Percentiles rank a stretch among this genome's conserved stretches.
These are phyloP conservation scores for Polyommatus iphigenia DNA, from an alignment of 2,888 invertebrate species.

Conservation along the genomic window DNA sequence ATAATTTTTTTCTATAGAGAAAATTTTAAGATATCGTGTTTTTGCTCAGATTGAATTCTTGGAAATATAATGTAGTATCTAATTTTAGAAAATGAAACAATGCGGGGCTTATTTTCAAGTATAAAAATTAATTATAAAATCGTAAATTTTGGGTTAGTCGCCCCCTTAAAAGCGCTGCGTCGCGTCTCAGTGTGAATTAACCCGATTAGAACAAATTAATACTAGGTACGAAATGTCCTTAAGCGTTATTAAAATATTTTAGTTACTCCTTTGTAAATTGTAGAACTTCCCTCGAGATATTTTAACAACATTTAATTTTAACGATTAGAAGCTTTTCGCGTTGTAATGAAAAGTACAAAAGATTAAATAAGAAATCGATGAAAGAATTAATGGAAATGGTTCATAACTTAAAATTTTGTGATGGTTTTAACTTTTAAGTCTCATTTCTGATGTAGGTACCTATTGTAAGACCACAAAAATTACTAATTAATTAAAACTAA, in stretches of 20 bases:
- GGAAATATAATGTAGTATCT: too few species aligned
- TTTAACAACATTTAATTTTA: neutral
- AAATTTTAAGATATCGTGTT: too few species aligned
- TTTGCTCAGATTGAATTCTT: too few species aligned
- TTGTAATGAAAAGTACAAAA: neutral
- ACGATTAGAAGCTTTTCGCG: neutral
- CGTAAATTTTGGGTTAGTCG: too few species aligned
- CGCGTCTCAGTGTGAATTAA: neutral
- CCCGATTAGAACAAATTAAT: neutral
- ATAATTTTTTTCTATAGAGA: too few species aligned
- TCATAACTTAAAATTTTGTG: neutral
- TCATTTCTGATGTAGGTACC: too few species aligned
- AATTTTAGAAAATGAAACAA: too few species aligned
- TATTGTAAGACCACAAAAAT: too few species aligned
- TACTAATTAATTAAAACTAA: too few species aligned
- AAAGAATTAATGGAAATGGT: neutral
- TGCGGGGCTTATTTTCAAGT: too few species aligned
- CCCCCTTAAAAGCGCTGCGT: neutral
- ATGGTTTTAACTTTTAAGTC: too few species aligned
- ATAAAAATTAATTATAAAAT: too few species aligned
- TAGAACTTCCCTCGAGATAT: neutral
- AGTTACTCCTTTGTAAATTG: neutral
- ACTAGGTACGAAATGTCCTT: neutral
- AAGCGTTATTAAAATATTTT: conserved; percentile 3
- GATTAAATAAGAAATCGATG: neutral